Evolutionary conservation across 1,140 invertebrate species (phyloP).

Genomic region (Ganaspis sp.): DNA sequence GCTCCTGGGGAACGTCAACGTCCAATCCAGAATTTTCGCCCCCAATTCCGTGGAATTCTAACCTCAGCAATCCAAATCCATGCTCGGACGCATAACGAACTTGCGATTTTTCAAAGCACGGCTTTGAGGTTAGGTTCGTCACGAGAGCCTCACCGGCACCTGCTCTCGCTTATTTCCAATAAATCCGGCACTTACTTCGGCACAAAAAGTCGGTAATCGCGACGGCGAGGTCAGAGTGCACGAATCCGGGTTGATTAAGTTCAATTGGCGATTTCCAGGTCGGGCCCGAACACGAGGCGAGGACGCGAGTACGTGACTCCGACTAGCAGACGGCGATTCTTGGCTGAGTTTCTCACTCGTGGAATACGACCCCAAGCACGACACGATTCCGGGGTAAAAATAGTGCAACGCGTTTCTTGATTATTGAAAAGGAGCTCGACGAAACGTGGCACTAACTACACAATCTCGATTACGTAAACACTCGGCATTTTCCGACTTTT

Average conservation of each 20-base stretch:
- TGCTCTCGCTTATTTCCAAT: background rate
- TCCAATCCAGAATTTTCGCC: background rate
- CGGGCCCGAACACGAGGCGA: slow-evolving; percentile 41
- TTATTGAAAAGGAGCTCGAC: background rate
- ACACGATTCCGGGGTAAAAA: background rate
- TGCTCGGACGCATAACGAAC: background rate
- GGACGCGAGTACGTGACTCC: slow-evolving; percentile 31
- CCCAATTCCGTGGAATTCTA: background rate
- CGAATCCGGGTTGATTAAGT: background rate
- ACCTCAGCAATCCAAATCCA: background rate
- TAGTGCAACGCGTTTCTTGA: background rate
- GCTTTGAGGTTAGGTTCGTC: background rate
- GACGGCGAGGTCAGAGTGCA: background rate
- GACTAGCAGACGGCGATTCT: slow-evolving; percentile 13
- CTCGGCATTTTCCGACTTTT: slow-evolving; percentile 58
- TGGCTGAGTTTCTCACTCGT: background rate
- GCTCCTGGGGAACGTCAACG: background rate
- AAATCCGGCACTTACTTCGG: background rate
- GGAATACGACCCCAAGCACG: background rate
- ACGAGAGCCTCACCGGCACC: background rate
- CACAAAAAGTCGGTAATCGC: background rate
- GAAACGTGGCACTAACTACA: background rate
- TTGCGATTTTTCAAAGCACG: background rate
- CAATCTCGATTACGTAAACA: slow-evolving; percentile 64
- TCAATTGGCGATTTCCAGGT: background rate